Evolutionary conservation across 2,888 invertebrate species (phyloP).

Genomic region (Oligia strigilis): DNA sequence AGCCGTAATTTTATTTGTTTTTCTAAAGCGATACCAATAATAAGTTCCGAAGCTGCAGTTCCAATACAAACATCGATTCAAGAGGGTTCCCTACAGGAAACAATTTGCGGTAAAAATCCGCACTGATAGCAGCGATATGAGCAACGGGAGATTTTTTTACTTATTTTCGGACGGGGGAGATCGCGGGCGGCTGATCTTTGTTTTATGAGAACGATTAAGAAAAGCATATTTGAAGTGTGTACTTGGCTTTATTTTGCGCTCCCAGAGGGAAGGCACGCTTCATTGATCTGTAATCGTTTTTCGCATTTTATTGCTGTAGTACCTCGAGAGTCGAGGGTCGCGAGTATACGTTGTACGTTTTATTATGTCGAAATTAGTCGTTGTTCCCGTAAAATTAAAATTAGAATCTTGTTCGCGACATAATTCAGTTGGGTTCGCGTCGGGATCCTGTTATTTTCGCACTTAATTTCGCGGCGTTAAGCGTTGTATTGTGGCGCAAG

Average conservation of each 20-base stretch:
- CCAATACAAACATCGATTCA: constrained; percentile 84
- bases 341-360: constrained; percentile 77
- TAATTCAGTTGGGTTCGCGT: constrained; percentile 76
- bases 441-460: constrained; percentile 83
- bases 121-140: constrained; percentile 87
- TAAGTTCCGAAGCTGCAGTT: constrained; percentile 80
- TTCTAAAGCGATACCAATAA: constrained; percentile 80
- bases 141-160: constrained; percentile 85
- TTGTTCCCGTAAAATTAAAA: constrained; percentile 74
- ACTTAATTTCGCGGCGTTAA: constrained; percentile 86
- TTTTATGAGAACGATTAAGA: constrained; percentile 91
- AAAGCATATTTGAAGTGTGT: constrained; percentile 91
- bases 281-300: constrained; percentile 91
- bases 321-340: constrained; percentile 77
- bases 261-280: constrained; percentile 88
- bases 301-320: constrained; percentile 86
- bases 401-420: constrained; percentile 78
- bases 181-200: constrained; percentile 88
- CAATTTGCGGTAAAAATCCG: constrained; percentile 87
- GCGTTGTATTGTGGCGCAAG: constrained; percentile 84
- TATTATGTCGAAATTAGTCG: constrained; percentile 75
- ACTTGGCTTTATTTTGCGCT: constrained; percentile 89
- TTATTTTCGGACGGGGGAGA: constrained; percentile 85
- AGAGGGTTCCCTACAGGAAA: constrained; percentile 81
- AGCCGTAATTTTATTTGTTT: constrained; percentile 78